Conservation (phyloP, 2,888 invertebrate genomes). For the Synergus umbraculus region DNA sequence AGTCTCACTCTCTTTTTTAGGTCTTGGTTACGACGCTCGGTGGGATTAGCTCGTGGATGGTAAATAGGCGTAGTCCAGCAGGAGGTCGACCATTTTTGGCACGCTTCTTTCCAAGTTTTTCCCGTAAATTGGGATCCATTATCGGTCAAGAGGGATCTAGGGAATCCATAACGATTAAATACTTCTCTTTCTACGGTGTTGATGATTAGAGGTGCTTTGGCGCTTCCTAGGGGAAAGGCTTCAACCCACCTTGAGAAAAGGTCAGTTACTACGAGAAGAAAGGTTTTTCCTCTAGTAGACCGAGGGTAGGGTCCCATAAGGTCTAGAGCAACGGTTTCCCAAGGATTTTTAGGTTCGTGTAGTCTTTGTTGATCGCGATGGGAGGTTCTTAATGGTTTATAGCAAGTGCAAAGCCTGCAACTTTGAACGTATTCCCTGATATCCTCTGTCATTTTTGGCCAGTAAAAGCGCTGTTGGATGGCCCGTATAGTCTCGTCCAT, state of each 20-base stretch:
- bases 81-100: not conserved
- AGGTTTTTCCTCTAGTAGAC: too few species aligned
- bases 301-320: too few species aligned
- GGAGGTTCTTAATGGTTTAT: too few species aligned
- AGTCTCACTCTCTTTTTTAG: not conserved
- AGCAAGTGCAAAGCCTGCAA: too few species aligned
- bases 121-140: not conserved
- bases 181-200: not conserved
- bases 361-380: too few species aligned
- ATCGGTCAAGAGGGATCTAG: not conserved
- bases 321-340: too few species aligned
- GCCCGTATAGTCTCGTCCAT: constrained; percentile 53
- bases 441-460: constrained; percentile 39
- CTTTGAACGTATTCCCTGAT: constrained; percentile 46
- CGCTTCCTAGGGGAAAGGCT: not conserved
- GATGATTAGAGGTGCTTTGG: not conserved
- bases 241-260: too few species aligned
- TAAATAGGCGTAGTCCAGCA: not conserved
- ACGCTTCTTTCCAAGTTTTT: not conserved
- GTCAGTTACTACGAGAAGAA: too few species aligned
- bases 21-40: not conserved
- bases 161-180: not conserved
- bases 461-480: constrained; percentile 43
- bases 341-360: too few species aligned
- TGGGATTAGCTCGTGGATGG: not conserved